Evolutionary conservation across 2,797 vertebrate genomes (phyloP).

Genomic region (Dicrostonyx torquatus): DNA sequence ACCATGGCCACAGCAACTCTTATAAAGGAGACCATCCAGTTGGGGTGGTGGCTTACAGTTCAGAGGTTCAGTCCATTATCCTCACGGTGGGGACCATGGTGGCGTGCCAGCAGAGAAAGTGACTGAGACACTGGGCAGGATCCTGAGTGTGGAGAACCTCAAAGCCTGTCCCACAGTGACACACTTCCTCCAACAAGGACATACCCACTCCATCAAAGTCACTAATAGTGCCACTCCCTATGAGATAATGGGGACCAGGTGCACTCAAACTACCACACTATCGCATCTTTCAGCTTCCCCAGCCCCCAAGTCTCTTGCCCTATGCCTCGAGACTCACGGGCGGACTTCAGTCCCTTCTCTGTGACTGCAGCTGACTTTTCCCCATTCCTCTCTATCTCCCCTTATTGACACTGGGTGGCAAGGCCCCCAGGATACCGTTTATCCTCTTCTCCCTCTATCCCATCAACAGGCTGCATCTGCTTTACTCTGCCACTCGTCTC

Average conservation of each 20-base stretch:
- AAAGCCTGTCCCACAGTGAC: background rate
- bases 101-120: background rate
- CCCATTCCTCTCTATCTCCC: background rate
- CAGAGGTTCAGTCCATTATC: background rate
- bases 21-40: background rate
- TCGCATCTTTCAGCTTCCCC: background rate
- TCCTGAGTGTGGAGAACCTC: background rate
- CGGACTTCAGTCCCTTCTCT: background rate
- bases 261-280: background rate
- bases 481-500: background rate
- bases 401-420: background rate
- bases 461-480: background rate
- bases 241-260: background rate
- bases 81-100: background rate
- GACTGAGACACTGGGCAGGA: background rate
- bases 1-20: background rate
- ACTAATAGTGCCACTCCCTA: background rate
- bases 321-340: background rate
- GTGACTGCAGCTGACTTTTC: background rate
- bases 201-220: background rate
- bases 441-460: background rate
- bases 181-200: background rate
- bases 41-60: background rate
- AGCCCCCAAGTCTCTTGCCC: too few relatives aligned
- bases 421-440: rapidly evolving